These are phyloP conservation scores for Lepidostoma basale DNA, from an alignment of 1,140 invertebrate genomes.

Conservation along the genomic window DNA sequence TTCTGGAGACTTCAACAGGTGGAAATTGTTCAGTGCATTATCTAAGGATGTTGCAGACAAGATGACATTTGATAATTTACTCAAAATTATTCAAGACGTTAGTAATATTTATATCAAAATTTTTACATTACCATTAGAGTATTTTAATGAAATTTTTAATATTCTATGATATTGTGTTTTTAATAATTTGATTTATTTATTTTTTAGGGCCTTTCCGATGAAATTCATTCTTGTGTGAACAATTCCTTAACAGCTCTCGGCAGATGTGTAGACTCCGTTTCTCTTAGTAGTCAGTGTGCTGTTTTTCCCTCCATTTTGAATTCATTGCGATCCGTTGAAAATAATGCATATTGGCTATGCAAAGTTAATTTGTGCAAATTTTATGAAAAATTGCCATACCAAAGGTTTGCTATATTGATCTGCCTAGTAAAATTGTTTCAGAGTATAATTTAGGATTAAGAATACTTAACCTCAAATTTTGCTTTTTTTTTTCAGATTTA, in stretches of 20 bases:
- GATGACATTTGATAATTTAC: constrained; percentile 58
- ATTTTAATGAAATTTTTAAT: neutral
- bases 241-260: constrained; percentile 66
- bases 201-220: constrained; percentile 70
- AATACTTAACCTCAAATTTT: neutral
- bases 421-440: neutral
- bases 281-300: constrained; percentile 64
- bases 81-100: constrained; percentile 63
- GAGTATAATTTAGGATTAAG: neutral
- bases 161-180: neutral
- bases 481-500: constrained; percentile 49
- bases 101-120: constrained; percentile 30
- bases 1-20: constrained; percentile 62
- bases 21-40: constrained; percentile 53
- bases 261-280: constrained; percentile 66
- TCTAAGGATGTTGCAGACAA: constrained; percentile 52
- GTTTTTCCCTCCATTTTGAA: constrained; percentile 64
- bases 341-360: constrained; percentile 86
- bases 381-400: constrained; percentile 54
- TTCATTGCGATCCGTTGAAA: constrained; percentile 66
- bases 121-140: neutral
- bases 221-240: constrained; percentile 71
- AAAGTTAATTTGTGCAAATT: constrained; percentile 69
- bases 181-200: constrained; percentile 36
- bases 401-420: constrained; percentile 51